Evolutionary conservation across 2,113 vertebrate genomes (phyloP).

Genomic region (Acanthisitta chloris): DNA sequence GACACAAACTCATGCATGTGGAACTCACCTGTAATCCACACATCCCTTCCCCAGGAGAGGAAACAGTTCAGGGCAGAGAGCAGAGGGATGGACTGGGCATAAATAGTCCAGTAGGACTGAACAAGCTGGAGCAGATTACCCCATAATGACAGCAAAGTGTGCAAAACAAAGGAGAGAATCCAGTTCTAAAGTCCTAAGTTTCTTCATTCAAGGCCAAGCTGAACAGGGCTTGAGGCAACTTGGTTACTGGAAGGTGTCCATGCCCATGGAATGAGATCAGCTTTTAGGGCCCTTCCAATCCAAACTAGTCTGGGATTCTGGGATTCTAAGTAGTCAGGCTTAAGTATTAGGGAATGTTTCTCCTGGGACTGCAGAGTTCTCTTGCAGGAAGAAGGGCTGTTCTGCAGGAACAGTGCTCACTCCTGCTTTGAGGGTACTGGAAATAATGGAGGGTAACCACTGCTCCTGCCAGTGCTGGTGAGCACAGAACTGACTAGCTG

Average conservation of each 20-base stretch:
- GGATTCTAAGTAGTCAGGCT: neutral
- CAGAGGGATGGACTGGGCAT: neutral
- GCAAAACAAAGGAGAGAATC: neutral
- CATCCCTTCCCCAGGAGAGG: neutral
- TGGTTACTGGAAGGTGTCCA: no score
- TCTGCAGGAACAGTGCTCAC: neutral
- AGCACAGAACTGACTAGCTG: neutral
- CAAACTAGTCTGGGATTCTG: no score
- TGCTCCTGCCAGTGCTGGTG: neutral
- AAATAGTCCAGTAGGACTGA: neutral
- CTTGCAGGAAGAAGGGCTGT: neutral
- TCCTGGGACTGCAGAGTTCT: neutral
- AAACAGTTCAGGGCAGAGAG: neutral
- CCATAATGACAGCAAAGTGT: neutral
- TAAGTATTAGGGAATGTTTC: neutral
- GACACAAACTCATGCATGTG: neutral
- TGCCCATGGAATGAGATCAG: no score
- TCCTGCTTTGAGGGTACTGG: neutral
- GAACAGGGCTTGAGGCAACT: no score
- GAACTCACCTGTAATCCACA: neutral
- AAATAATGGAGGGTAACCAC: neutral
- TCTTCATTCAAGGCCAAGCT: no score
- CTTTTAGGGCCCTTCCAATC: no score
- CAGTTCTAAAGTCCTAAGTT: neutral
- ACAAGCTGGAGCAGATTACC: neutral